phyloP scores from a whole-genome alignment of 2,113 vertebrate genomes.

The Dinomys branickii region DNA sequence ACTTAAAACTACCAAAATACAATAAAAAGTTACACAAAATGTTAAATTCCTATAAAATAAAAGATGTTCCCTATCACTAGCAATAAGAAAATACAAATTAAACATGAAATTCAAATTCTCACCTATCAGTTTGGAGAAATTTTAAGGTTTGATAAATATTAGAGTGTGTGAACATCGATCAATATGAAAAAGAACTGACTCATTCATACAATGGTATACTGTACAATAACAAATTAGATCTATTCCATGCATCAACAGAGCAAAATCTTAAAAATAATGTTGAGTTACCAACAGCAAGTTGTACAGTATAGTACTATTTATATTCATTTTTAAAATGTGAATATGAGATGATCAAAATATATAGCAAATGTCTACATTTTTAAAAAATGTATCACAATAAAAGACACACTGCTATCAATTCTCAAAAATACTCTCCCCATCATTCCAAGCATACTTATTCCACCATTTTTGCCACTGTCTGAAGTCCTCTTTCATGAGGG shows the following conservation, averaged over 20 bases:
- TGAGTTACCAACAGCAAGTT: not conserved
- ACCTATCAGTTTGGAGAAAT: not conserved
- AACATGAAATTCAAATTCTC: conserved; percentile 9
- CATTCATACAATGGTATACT: not conserved
- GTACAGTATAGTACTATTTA: not conserved
- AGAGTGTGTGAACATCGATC: not conserved
- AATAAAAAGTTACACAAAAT: not conserved
- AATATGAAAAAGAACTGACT: not conserved
- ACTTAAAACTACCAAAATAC: conserved; percentile 1
- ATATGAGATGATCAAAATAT: not conserved
- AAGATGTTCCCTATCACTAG: not conserved
- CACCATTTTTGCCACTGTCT: not conserved
- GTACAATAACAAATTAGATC: not conserved
- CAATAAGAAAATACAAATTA: not conserved
- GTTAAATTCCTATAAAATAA: not conserved
- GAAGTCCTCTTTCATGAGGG: not conserved
- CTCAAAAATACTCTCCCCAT: not conserved
- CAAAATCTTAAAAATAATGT: not conserved
- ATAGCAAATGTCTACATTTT: not conserved
- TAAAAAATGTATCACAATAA: not conserved
- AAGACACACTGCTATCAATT: not conserved
- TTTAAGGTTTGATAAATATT: conserved; percentile 24
- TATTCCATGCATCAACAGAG: not conserved
- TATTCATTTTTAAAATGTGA: not conserved
- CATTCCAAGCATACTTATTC: not conserved